Evolutionary conservation across 1,140 invertebrate species (phyloP), one percentile per base, ranked within the genome.

Genomic region (Papilio glaucus): DNA sequence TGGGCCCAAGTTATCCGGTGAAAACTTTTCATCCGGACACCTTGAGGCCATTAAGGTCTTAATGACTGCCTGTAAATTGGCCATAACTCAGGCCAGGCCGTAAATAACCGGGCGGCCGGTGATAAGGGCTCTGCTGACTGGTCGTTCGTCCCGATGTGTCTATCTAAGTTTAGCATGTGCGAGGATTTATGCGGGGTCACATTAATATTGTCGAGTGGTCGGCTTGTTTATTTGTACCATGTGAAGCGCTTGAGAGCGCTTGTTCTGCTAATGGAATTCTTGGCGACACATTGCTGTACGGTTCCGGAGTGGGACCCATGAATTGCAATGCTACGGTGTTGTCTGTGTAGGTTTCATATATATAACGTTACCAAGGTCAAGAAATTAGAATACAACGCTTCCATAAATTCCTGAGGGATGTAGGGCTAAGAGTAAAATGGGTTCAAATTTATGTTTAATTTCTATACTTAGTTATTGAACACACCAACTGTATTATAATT

Each of bases 21-120:
- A 74, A 57, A 77, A 82, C 82, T 85, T 85, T 84, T 82, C 78
- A 72, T 57, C 72, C 78, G 76, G 83, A 81, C 85, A 86, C 85
- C 84, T 86, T 86, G 62, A 82, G 81, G 84, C 87, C 88, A 91
- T 92, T 91, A 91, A 82, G 85, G 86, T 84, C 85, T 89, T 92
- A 92, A 92, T 91, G 90, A 87, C 85, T 85, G 82, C 73, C 81
- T 83, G 81, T 83, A 83, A 85, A 86, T 86, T 86, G 84, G 84
- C 84, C 81, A 83, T 86, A 86, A 84, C 77, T 86, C 84, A 86
- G 80, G 76, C 72, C 61, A 42, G 71, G 75, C 79, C 76, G 78
- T 84, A 87, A 85, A 85, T 85, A 85, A 83, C 83, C 72, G 76
- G 61, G 39, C 72, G 70, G 76, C 68, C 68, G 57, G 81, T 83